phyloP scores from a whole-genome alignment of 2,113 vertebrate genomes.

The Lampris megalopsis region DNA sequence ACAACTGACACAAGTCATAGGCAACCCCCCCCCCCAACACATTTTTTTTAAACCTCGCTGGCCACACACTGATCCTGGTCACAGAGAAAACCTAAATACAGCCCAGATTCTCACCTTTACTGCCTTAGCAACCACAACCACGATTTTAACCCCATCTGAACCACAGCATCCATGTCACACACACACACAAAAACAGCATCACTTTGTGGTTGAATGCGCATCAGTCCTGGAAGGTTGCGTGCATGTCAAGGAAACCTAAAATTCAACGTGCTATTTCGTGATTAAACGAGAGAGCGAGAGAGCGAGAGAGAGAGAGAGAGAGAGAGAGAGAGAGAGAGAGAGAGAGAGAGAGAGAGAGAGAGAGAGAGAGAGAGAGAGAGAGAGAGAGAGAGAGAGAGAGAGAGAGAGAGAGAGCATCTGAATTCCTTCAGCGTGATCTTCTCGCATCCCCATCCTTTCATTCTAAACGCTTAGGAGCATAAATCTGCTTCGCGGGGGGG shows the following conservation, averaged over 20 bases:
- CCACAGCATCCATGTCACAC: slow-evolving; percentile 45
- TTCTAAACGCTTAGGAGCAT: slow-evolving; percentile 53
- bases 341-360: not conserved
- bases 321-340: slow-evolving; percentile 38
- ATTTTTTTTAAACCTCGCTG: not conserved
- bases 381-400: slow-evolving; percentile 33
- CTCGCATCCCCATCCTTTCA: slow-evolving; percentile 54
- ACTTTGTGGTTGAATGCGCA: slow-evolving; percentile 51
- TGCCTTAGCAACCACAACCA: slow-evolving; percentile 55
- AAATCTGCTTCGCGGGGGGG: slow-evolving; percentile 32
- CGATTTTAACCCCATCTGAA: slow-evolving; percentile 36
- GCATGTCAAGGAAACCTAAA: slow-evolving; percentile 50
- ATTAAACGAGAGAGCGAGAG: slow-evolving; percentile 38
- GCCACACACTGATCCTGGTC: slow-evolving; percentile 3
- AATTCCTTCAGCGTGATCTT: slow-evolving; percentile 80
- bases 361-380: not conserved
- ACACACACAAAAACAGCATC: not conserved
- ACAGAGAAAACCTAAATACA: slow-evolving; percentile 38
- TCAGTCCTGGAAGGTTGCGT: slow-evolving; percentile 39
- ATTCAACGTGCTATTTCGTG: slow-evolving; percentile 51
- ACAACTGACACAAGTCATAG: slow-evolving; percentile 64
- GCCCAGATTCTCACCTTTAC: slow-evolving; percentile 66
- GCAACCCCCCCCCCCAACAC: slow-evolving; percentile 5
- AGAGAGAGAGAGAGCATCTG: slow-evolving; percentile 67
- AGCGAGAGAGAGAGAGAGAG: slow-evolving; percentile 1